These are phyloP conservation scores for Panopea generosa DNA, from an alignment of 2,888 invertebrate species.

Conservation along the genomic window DNA sequence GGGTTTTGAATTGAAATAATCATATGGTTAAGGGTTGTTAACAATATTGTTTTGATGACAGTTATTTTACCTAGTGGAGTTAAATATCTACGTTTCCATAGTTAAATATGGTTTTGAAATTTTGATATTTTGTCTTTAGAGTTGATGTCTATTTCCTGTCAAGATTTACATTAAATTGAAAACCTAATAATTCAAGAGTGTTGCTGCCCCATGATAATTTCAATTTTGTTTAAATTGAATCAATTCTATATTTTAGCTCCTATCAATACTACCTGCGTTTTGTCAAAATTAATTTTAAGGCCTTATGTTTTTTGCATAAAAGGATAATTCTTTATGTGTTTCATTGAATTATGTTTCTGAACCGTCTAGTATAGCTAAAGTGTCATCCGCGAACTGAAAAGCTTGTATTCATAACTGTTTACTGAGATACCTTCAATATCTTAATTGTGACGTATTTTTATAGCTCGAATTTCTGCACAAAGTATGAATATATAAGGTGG, in stretches of 20 bases:
- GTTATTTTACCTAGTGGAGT: conserved; percentile 24
- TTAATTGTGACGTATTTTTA: background rate
- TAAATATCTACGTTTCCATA: conserved; percentile 11
- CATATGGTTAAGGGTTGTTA: conserved; percentile 20
- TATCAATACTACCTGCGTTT: conserved; percentile 16
- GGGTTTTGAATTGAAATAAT: conserved; percentile 23
- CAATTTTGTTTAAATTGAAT: too few relatives aligned
- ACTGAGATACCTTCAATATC: conserved; percentile 21
- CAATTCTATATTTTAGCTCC: background rate
- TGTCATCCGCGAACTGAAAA: conserved; percentile 36
- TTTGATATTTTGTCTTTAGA: conserved; percentile 8
- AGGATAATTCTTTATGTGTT: conserved; percentile 6
- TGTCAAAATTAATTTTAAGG: conserved; percentile 7
- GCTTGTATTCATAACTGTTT: conserved; percentile 23
- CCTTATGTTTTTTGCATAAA: conserved; percentile 8
- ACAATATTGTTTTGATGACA: conserved; percentile 17
- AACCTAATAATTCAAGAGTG: background rate
- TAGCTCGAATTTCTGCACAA: too few relatives aligned
- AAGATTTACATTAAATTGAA: conserved; percentile 3
- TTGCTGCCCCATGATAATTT: background rate
- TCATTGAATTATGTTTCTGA: conserved; percentile 8
- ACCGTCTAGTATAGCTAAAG: conserved; percentile 19
- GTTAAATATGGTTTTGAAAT: conserved; percentile 8
- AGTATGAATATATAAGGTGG: too few relatives aligned
- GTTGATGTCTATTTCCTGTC: conserved; percentile 10